Evolutionary conservation across 2,797 vertebrate species (phyloP).

Genomic region (Chaetophractus vellerosus): DNA sequence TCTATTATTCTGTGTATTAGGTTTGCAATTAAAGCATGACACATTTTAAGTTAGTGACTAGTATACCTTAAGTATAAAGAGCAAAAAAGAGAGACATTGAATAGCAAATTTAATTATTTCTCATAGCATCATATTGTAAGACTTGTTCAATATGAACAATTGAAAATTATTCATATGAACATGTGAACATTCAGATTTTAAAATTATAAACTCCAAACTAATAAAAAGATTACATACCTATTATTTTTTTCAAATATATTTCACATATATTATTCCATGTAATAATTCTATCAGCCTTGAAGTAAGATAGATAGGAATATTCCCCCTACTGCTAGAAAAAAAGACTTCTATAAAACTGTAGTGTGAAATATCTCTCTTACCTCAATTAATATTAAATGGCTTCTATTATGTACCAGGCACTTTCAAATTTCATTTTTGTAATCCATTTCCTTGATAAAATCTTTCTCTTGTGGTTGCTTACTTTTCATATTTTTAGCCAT

Average conservation of each 20-base stretch:
- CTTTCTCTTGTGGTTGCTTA: neutral
- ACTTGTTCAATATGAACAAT: neutral
- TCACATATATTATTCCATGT: neutral
- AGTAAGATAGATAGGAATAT: neutral
- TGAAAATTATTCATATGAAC: neutral
- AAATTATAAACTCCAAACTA: neutral
- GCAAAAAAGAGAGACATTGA: neutral
- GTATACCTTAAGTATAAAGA: neutral
- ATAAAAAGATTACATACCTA: neutral
- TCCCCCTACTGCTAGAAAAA: neutral
- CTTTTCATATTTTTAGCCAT: neutral
- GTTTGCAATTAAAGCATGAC: neutral
- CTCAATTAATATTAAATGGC: neutral
- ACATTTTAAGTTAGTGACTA: neutral
- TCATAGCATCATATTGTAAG: neutral
- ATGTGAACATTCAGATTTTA: neutral
- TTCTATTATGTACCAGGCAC: neutral
- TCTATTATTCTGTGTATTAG: neutral
- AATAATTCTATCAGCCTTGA: neutral
- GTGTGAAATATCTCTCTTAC: conserved; percentile 8
- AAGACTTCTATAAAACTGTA: neutral
- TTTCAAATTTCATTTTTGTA: conserved; percentile 14
- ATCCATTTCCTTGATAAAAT: neutral
- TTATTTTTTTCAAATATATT: neutral
- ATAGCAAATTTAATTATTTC: neutral